Evolutionary conservation across 1,140 invertebrate genomes (phyloP), one percentile per base, ranked within the genome.

Genomic region (Drosophila truncata): DNA sequence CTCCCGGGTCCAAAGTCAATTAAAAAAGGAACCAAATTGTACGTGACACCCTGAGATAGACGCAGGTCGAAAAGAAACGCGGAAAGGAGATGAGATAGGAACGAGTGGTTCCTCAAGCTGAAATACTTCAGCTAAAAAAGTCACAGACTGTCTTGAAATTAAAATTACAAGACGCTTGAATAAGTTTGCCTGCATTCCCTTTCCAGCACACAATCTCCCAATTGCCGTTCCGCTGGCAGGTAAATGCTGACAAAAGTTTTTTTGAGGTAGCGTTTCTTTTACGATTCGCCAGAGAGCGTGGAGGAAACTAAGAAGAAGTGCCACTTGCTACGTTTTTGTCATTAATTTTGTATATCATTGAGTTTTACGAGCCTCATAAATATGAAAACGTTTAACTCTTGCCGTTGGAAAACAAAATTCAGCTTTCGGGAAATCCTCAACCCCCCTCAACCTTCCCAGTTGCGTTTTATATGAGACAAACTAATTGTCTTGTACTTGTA

Each of bases 341-440:
- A 91, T 91, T 91, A 91, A 91, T 91, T 91, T 91, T 87, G 84
- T 91, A 88, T 91, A 91, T 91, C 88, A 91, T 91, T 91, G 88
- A 78, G 84, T 91, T 91, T 91, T 91, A 91, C 84, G 90, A 91
- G 73, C 67, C 88, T 91, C 88, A 88, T 91, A 91, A 91, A 91
- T 91, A 91, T 83, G 82, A 86, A 85, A 91, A 91, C 88, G 84
- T 91, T 91, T 91, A 91, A 91, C 88, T 91, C 88, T 91, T 91
- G 78, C 65, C 50, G 66, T 25, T 25, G 35, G n/a, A 54, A 39
- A 55, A 39, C 33, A 57, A 37, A 37, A 31, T 39, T n/a, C 11
- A 39, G 18, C 27, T 35, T 44, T 20, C 2, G 20, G 33, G 31
- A 9, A 29, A 35, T 31, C 35, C 37, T 27, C 14, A 9, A 29